A percentile compares a stretch with the other conserved stretches of the same genome.
Evolutionary conservation across 2,797 vertebrate genomes (phyloP).

Genomic region (Pangasius mekongensis): DNA sequence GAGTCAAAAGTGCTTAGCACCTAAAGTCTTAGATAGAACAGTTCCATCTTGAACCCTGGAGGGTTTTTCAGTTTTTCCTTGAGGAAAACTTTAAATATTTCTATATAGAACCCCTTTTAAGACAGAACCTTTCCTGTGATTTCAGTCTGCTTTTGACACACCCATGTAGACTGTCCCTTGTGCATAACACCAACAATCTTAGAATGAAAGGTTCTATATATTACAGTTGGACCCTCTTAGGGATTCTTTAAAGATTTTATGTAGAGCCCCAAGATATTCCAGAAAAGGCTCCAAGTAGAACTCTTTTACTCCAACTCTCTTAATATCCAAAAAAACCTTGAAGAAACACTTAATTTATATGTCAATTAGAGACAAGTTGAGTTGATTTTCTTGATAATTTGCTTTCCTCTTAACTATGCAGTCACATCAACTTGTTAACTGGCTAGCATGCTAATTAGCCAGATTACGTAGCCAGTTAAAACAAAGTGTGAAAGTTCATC

Average conservation of each 20-base stretch:
- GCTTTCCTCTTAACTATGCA: neutral
- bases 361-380: neutral
- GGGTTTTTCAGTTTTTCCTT: neutral
- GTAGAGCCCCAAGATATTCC: neutral
- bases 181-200: neutral
- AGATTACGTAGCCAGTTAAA: neutral
- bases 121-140: neutral
- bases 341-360: neutral
- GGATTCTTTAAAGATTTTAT: neutral
- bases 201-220: neutral
- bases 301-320: too few species aligned
- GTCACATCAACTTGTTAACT: neutral
- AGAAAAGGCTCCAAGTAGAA: neutral
- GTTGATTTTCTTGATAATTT: neutral
- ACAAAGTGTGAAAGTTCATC: neutral
- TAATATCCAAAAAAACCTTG: neutral
- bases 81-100: neutral
- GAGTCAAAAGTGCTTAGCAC: neutral
- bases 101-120: neutral
- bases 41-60: neutral
- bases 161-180: neutral
- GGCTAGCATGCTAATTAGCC: neutral
- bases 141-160: neutral
- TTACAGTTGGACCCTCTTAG: neutral
- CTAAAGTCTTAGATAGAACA: neutral